phyloP scores from a whole-genome alignment of 2,888 invertebrate species.

The Conops quadrifasciatus region DNA sequence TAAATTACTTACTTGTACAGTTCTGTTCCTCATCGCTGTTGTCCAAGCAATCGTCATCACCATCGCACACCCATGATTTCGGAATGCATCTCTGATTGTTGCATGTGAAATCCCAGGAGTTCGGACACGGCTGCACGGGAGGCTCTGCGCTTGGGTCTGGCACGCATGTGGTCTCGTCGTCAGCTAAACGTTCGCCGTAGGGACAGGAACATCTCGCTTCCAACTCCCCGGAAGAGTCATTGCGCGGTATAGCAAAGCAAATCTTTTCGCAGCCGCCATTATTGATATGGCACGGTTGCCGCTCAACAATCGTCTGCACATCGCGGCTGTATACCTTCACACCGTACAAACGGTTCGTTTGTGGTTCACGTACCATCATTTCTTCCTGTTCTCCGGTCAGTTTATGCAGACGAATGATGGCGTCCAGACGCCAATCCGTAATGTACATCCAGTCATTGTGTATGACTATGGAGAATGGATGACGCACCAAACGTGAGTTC shows the following conservation, averaged over 20 bases:
- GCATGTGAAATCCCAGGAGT: slow-evolving; percentile 93
- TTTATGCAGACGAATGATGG: slow-evolving; percentile 90
- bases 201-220: slow-evolving; percentile 88
- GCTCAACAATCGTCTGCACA: slow-evolving; percentile 75
- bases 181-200: slow-evolving; percentile 83
- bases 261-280: slow-evolving; percentile 95
- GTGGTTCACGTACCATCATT: slow-evolving; percentile 86
- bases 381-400: slow-evolving; percentile 87
- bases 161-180: slow-evolving; percentile 77
- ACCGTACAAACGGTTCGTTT: slow-evolving; percentile 89
- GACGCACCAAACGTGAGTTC: slow-evolving; percentile 83
- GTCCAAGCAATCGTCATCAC: slow-evolving; percentile 95
- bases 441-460: slow-evolving; percentile 93
- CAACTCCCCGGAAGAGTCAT: slow-evolving; percentile 66
- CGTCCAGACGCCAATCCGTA: slow-evolving; percentile 96
- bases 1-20: slow-evolving; percentile 80
- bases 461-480: slow-evolving; percentile 92
- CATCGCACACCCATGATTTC: slow-evolving; percentile 95
- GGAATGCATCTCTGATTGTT: slow-evolving; percentile 91
- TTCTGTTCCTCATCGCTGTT: slow-evolving; percentile 95
- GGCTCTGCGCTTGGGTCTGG: slow-evolving; percentile 87
- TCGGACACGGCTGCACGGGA: slow-evolving; percentile 87
- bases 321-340: slow-evolving; percentile 86
- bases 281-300: slow-evolving; percentile 83
- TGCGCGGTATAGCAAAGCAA: slow-evolving; percentile 87